These are phyloP conservation scores for Caenorhabditis virilis DNA, from an alignment of 2,888 invertebrate species.

Conservation along the genomic window DNA sequence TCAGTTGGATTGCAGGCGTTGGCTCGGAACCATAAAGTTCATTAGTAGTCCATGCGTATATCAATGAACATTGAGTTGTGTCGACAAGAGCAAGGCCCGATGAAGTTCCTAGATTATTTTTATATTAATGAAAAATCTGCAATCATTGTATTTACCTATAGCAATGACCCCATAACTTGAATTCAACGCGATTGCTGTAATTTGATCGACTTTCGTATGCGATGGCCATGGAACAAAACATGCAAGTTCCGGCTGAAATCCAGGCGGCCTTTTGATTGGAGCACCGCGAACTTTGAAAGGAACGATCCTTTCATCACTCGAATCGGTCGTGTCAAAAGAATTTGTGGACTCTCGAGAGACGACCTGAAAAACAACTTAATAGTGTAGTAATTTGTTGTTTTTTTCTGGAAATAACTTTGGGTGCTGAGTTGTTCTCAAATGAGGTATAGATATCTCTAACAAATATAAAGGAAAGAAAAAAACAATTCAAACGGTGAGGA, in stretches of 20 bases:
- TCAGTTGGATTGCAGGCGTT: conserved; percentile 52
- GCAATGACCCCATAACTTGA: conserved; percentile 85
- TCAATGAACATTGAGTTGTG: conserved; percentile 56
- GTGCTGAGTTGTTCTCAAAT: too few relatives aligned
- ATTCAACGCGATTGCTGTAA: conserved; percentile 89
- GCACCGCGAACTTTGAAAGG: conserved; percentile 76
- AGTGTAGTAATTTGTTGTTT: background rate
- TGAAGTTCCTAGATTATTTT: conserved; percentile 32
- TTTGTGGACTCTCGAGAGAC: conserved; percentile 49
- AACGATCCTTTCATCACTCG: conserved; percentile 50
- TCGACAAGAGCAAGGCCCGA: conserved; percentile 51
- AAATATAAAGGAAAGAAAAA: too few relatives aligned
- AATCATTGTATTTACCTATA: conserved; percentile 38
- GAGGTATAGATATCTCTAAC: too few relatives aligned
- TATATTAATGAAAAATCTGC: background rate
- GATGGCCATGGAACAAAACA: conserved; percentile 82
- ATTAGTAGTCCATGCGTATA: conserved; percentile 62
- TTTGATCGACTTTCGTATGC: conserved; percentile 79
- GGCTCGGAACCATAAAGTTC: conserved; percentile 63
- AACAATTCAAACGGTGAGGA: too few relatives aligned
- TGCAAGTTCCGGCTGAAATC: conserved; percentile 84
- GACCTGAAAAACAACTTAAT: conserved; percentile 24
- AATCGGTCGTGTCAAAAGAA: conserved; percentile 55
- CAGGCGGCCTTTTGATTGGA: conserved; percentile 84
- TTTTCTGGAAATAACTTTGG: too few relatives aligned